phyloP scores from a whole-genome alignment of 2,888 invertebrate species.

The Apodemia duryi region DNA sequence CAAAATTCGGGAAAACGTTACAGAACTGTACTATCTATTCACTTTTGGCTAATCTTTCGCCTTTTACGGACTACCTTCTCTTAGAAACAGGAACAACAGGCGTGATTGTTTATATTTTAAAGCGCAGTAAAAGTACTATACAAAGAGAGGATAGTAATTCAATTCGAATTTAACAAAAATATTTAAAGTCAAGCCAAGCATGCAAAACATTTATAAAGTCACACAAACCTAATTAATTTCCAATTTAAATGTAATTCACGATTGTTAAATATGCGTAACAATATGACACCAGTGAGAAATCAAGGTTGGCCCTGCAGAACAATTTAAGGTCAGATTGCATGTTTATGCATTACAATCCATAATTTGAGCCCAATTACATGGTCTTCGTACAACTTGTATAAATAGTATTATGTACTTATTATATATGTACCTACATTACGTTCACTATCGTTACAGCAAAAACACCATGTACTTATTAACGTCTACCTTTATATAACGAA shows the following conservation, averaged over 20 bases:
- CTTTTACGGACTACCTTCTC: too few relatives aligned
- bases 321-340: slow-evolving; percentile 23
- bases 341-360: slow-evolving; percentile 5
- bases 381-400: background rate
- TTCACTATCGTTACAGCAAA: background rate
- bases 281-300: slow-evolving; percentile 23
- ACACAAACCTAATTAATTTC: slow-evolving; percentile 9
- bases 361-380: slow-evolving; percentile 4
- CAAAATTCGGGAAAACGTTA: too few relatives aligned
- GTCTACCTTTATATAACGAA: too few relatives aligned
- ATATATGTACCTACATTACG: too few relatives aligned
- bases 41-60: too few relatives aligned
- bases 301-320: slow-evolving; percentile 24
- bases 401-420: background rate
- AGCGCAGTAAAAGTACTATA: too few relatives aligned
- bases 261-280: slow-evolving; percentile 19
- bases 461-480: background rate
- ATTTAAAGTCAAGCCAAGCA: background rate
- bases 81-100: too few relatives aligned
- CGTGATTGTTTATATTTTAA: too few relatives aligned
- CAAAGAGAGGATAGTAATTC: too few relatives aligned
- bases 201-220: background rate
- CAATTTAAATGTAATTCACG: slow-evolving; percentile 18
- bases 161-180: too few relatives aligned
- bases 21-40: too few relatives aligned